A percentile compares a stretch with the other conserved stretches of the same genome.
These are phyloP conservation scores for Corvus hawaiiensis DNA, from an alignment of 2,113 vertebrate species.

Conservation along the genomic window DNA sequence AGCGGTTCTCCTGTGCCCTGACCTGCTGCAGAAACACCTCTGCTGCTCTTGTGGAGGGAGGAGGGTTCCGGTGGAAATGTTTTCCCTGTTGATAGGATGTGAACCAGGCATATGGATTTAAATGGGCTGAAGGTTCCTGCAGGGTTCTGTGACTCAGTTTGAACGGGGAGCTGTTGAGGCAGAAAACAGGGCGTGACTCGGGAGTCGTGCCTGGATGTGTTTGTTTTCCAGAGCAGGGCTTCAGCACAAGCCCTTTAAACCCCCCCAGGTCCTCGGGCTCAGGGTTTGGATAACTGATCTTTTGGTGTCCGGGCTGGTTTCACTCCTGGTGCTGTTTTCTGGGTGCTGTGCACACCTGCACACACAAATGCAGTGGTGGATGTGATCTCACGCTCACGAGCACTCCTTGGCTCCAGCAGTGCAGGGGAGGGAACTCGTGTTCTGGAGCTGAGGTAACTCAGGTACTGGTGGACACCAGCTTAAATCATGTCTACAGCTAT, in stretches of 20 bases:
- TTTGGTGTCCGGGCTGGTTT: accelerated
- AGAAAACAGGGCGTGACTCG: not conserved
- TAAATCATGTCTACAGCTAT: not conserved
- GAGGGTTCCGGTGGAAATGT: not conserved
- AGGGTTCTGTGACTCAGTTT: not conserved
- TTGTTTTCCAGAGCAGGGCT: not conserved
- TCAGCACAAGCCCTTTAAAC: not conserved
- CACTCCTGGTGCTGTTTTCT: not conserved
- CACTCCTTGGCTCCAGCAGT: not conserved
- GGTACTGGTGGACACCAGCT: not conserved
- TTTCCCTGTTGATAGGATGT: not conserved
- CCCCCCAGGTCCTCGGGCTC: not conserved
- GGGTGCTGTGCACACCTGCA: not conserved
- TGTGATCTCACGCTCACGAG: not conserved
- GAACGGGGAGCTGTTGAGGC: not conserved
- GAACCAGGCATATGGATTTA: not conserved
- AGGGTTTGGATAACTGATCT: not conserved
- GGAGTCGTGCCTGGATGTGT: not conserved
- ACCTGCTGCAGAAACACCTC: not conserved
- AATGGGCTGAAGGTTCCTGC: not conserved
- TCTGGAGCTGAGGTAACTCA: not conserved
- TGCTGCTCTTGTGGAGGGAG: not conserved
- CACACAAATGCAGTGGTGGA: accelerated
- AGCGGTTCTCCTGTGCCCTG: not conserved
- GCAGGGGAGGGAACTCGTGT: not conserved